Evolutionary conservation across 35 echinoderm and acorn worm genomes (phyloP).

Genomic region (Antedon bifida): DNA sequence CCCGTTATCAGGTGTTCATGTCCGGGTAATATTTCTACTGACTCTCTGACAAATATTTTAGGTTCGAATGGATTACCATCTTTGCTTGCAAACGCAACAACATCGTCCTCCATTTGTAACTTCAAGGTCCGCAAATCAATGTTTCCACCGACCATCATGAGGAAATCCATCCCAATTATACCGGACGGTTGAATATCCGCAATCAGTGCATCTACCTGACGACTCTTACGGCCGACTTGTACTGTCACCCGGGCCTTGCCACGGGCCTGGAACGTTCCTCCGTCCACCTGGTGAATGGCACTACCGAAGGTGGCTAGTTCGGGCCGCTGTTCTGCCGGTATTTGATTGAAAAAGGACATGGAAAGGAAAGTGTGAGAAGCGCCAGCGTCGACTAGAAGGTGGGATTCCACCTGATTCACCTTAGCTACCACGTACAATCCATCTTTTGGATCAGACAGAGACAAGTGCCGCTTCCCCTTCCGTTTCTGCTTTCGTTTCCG

Average conservation of each 20-base stretch:
- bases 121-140: not conserved
- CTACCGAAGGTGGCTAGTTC: not conserved
- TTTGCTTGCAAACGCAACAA: not conserved
- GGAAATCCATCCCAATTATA: not conserved
- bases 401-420: not conserved
- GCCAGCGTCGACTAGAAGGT: conserved; percentile 15
- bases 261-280: not conserved
- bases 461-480: not conserved
- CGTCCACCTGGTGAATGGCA: not conserved
- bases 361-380: conserved; percentile 13
- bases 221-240: not conserved
- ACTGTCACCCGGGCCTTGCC: not conserved
- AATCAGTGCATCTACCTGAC: not conserved
- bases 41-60: not conserved
- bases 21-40: not conserved
- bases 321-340: not conserved
- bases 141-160: not conserved
- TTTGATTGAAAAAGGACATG: not conserved
- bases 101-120: not conserved
- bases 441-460: conserved; percentile 11
- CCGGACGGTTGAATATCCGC: not conserved
- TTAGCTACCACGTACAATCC: conserved; percentile 8
- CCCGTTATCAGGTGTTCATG: not conserved
- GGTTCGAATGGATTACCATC: not conserved
- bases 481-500: not conserved